Conservation (phyloP, 2,113 vertebrate genomes). For the Cyphomyrus plagiostoma region DNA sequence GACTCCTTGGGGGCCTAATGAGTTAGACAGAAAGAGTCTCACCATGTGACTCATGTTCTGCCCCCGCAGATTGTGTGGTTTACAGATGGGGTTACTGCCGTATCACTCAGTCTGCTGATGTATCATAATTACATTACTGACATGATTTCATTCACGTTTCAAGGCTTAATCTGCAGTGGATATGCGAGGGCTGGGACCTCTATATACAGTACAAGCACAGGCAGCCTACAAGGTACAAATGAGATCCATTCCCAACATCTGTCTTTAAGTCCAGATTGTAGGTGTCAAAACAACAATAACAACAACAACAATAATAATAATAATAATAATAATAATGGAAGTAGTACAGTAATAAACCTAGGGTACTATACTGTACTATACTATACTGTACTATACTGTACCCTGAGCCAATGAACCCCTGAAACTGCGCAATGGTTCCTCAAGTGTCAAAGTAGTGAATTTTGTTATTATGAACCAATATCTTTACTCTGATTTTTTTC, state of each 20-base stretch:
- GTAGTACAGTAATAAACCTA: background rate
- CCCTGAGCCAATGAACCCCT: background rate
- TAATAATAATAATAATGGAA: background rate
- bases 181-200: background rate
- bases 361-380: background rate
- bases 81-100: background rate
- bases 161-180: background rate
- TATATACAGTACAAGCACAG: background rate
- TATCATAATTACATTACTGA: background rate
- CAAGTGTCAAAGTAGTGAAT: background rate
- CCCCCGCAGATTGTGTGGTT: background rate
- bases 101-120: background rate
- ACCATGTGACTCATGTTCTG: background rate
- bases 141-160: background rate
- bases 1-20: slow-evolving; percentile 4
- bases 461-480: background rate
- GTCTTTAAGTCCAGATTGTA: background rate
- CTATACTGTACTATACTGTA: background rate
- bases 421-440: background rate
- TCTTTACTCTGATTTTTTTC: background rate
- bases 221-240: background rate
- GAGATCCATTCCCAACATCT: background rate
- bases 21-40: background rate
- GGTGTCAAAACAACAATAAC: background rate
- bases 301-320: background rate